Evolutionary conservation across 2,113 vertebrate genomes (phyloP), one percentile per base, ranked within the genome.

Genomic region (Notarius quadriscutis): DNA sequence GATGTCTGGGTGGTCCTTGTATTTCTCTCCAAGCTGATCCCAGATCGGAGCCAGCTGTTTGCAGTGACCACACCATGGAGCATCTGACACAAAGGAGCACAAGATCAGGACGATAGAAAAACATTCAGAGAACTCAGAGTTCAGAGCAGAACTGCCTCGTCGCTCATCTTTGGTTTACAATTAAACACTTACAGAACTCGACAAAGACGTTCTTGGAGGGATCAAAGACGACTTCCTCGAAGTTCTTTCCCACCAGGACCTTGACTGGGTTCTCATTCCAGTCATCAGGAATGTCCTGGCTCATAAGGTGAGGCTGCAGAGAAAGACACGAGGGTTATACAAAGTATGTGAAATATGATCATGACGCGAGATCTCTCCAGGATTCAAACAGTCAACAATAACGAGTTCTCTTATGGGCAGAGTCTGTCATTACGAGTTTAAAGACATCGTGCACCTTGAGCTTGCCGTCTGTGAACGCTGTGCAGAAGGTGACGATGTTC

Each of bases 1-100:
- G 0, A 95, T 93, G 75, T 95, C 94, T 3, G 94, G 90, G 0
- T 95, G 95, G 93, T 98, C 96, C 92, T 94, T 96, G 88, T 96
- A 99, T 22, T 94, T 96, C 92, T 99, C 98, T 50, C 97, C 98
- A 87, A 99, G 94, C 88, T 99, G 97, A 80, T 99, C 98, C 98
- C 98, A 99, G 91, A 99, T 97, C 4, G 98, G 98, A 50, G 97
- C 94, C 91, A 99, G 93, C 93, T 99, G 98, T 91, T 99, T 99
- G 94, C 98, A 99, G 94, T 99, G 98, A 85, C 98, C 98, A 50
- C 98, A 99, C 98, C 98, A 99, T 0, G 98, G 98, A 41, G 98
- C 98, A 92, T 99, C 98, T 99, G 92, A 1, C 22, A 5, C 25
- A 53, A 55, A 51, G 25, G 81, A 69, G 67, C 10, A 12, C 11